A percentile compares a stretch with the other conserved stretches of the same genome.
These are phyloP conservation scores for Graphium colonna DNA, from an alignment of 2,888 invertebrate genomes.

Conservation along the genomic window DNA sequence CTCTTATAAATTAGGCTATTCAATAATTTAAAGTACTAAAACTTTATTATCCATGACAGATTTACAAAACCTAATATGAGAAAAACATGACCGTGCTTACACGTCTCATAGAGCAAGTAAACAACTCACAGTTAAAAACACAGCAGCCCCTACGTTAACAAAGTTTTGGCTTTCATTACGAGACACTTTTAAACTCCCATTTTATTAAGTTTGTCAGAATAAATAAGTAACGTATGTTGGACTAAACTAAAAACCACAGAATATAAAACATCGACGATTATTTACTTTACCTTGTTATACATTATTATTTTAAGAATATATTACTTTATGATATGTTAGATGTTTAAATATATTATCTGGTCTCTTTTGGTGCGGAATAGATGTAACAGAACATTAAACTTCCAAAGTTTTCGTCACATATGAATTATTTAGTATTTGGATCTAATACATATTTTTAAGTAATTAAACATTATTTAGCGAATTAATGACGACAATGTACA, in stretches of 20 bases:
- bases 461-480: too few species aligned
- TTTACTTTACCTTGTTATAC: background rate
- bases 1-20: too few species aligned
- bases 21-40: too few species aligned
- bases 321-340: background rate
- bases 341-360: background rate
- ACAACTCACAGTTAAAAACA: conserved; percentile 19
- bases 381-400: too few species aligned
- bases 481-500: too few species aligned
- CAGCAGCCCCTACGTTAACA: conserved; percentile 22
- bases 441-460: background rate
- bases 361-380: too few species aligned
- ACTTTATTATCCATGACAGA: too few species aligned
- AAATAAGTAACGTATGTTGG: conserved; percentile 61
- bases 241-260: conserved; percentile 46
- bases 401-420: background rate
- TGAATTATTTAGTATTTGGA: background rate
- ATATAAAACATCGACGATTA: conserved; percentile 33
- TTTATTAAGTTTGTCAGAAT: conserved; percentile 56
- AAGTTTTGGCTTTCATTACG: conserved; percentile 63
- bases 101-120: conserved; percentile 6
- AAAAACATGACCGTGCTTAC: too few species aligned
- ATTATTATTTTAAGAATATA: background rate
- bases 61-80: too few species aligned
- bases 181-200: conserved; percentile 70